These are phyloP conservation scores for Podocnemis expansa DNA, from an alignment of 2,113 vertebrate genomes.

Conservation along the genomic window DNA sequence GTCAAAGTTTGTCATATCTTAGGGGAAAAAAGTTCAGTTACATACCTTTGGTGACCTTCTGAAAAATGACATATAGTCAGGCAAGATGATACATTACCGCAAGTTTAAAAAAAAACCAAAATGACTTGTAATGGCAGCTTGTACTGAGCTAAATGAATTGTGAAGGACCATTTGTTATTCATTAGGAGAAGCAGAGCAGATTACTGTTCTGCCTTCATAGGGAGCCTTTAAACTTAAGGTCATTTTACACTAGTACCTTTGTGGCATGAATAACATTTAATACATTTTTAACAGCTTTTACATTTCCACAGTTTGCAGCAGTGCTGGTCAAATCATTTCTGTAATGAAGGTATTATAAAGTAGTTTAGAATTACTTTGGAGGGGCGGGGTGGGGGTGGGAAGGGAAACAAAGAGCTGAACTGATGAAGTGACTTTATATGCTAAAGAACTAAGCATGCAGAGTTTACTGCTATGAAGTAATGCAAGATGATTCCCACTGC, in stretches of 20 bases:
- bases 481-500: background rate
- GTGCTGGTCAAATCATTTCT: conserved; percentile 55
- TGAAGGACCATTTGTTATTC: conserved; percentile 82
- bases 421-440: conserved; percentile 60
- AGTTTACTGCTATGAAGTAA: background rate
- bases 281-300: conserved; percentile 68
- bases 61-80: conserved; percentile 73
- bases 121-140: conserved; percentile 74
- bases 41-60: conserved; percentile 75
- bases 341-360: conserved; percentile 58
- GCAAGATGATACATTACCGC: conserved; percentile 78
- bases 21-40: conserved; percentile 37
- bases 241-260: conserved; percentile 72
- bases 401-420: conserved; percentile 41
- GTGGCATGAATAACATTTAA: conserved; percentile 63
- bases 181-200: conserved; percentile 77
- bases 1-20: conserved; percentile 53
- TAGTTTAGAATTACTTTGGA: conserved; percentile 55
- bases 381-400: too few relatives aligned
- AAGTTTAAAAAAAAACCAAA: conserved; percentile 69
- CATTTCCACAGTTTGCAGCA: conserved; percentile 50
- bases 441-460: conserved; percentile 34
- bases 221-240: conserved; percentile 74
- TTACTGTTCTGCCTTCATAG: conserved; percentile 66
- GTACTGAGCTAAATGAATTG: conserved; percentile 67